Base-by-base conservation (phyloP, 1,140 invertebrate genomes). In the Zaprionus vittiger region DNA sequence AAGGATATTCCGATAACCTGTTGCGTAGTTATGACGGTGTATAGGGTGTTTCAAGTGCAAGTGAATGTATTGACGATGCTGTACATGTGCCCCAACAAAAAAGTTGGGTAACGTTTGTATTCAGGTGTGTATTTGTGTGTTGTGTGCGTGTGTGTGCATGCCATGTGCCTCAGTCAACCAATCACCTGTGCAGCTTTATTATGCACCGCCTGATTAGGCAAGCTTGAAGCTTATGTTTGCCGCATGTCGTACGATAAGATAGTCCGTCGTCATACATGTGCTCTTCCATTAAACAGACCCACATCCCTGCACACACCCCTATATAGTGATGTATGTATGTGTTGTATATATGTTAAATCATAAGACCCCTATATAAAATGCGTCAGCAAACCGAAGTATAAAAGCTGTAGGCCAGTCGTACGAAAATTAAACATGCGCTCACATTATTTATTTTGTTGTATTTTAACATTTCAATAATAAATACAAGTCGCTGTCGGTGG, bases 401-500 rank as follows among this genome's bases (percentile, higher is more conserved):
- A 73, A 56, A 38, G n/a, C 37, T 62, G 69, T 73, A 47, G 73
- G 59, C 31, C 52, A 80, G 49, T 62, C 64, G 47, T 38, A 65
- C 55, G 73, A 67, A 64, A 70, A 77, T 69, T 69, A 63, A 63
- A 87, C 73, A 81, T 80, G 69, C 73, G 64, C 69, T 73, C 66
- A 77, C 69, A 65, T 57, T 73, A 77, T 77, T 87, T 80, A 87
- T 77, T 79, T 83, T 77, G 82, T 77, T 77, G 80, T 79, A 82
- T 80, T 83, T 89, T 62, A 73, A 86, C 71, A 82, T 87, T 86
- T 85, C 78, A 83, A 86, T 78, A 87, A 79, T 79, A 84, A 84
- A 85, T 75, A 61, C 55, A 59, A 57, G 41, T 20, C 60, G 14
- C n/a, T 63, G 31, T 34, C 31, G 72, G n/a, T 28, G 37, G 11